Conservation (phyloP, 1,140 invertebrate genomes). For the Cecropterus lyciades region DNA sequence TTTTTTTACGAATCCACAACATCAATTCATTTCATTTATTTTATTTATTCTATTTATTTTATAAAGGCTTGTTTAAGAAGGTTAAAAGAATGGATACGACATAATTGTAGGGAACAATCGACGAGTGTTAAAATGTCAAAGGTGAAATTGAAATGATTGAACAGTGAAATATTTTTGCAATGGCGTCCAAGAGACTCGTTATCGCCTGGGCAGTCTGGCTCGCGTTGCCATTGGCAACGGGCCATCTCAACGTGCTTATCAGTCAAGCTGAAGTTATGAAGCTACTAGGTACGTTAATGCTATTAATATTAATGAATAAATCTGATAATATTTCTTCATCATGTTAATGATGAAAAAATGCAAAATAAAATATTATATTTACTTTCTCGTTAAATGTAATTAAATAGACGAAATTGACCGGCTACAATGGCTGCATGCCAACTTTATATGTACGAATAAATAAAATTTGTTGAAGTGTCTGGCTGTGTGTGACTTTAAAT, state of each 20-base stretch:
- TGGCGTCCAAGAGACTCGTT: constrained; percentile 69
- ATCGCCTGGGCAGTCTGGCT: constrained; percentile 72
- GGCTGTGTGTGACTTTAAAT: no score
- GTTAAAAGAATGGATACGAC: constrained; percentile 60
- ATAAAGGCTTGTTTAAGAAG: constrained; percentile 11
- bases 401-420: no score
- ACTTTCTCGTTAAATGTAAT: no score
- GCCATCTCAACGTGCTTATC: constrained; percentile 91
- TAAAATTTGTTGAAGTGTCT: no score
- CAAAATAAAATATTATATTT: background rate
- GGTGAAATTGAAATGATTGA: constrained; percentile 68
- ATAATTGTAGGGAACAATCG: constrained; percentile 38
- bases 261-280: constrained; percentile 91
- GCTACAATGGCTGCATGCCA: no score
- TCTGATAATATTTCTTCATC: background rate
- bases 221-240: constrained; percentile 76
- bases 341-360: background rate
- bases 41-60: constrained; percentile 4
- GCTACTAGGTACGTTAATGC: constrained; percentile 87
- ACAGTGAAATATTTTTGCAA: constrained; percentile 60
- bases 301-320: constrained; percentile 9
- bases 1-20: background rate
- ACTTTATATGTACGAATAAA: no score
- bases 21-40: background rate
- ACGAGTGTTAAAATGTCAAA: constrained; percentile 60